phyloP scores from a whole-genome alignment of 2,888 invertebrate species.

The Hydrotaea diabolus region DNA sequence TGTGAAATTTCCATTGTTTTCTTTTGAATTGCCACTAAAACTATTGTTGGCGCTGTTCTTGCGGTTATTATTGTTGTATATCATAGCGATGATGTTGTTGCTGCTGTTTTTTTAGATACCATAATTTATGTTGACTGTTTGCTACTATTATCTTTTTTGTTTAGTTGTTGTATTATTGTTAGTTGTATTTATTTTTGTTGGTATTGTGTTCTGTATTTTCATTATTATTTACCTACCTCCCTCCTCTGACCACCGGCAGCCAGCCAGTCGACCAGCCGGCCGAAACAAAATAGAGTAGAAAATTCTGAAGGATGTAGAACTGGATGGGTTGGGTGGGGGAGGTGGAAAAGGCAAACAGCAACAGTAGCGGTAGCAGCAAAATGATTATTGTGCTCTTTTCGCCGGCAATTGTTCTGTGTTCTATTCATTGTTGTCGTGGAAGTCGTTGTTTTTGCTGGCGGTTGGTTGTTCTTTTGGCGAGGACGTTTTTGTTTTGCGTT shows the following conservation, averaged over 20 bases:
- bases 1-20: slow-evolving; percentile 38
- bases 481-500: slow-evolving; percentile 13
- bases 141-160: slow-evolving; percentile 59
- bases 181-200: slow-evolving; percentile 41
- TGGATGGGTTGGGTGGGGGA: too few relatives aligned
- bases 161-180: slow-evolving; percentile 34
- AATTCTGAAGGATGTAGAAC: too few relatives aligned
- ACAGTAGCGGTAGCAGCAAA: slow-evolving; percentile 31
- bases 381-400: slow-evolving; percentile 60
- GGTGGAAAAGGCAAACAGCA: slow-evolving; percentile 25
- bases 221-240: slow-evolving; percentile 2
- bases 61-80: slow-evolving; percentile 47
- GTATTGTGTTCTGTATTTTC: slow-evolving; percentile 45
- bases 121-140: slow-evolving; percentile 68
- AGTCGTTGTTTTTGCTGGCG: slow-evolving; percentile 25
- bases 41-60: slow-evolving; percentile 57
- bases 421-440: neutral
- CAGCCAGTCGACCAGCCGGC: neutral
- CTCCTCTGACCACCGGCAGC: too few relatives aligned
- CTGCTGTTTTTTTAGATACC: slow-evolving; percentile 60
- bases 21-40: slow-evolving; percentile 57
- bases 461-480: neutral
- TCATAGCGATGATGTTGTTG: slow-evolving; percentile 56
- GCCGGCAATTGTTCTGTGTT: slow-evolving; percentile 62
- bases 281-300: slow-evolving; percentile 20